Conservation (phyloP, 2,888 invertebrate species). For the Hydrotaea cyrtoneurina region DNA sequence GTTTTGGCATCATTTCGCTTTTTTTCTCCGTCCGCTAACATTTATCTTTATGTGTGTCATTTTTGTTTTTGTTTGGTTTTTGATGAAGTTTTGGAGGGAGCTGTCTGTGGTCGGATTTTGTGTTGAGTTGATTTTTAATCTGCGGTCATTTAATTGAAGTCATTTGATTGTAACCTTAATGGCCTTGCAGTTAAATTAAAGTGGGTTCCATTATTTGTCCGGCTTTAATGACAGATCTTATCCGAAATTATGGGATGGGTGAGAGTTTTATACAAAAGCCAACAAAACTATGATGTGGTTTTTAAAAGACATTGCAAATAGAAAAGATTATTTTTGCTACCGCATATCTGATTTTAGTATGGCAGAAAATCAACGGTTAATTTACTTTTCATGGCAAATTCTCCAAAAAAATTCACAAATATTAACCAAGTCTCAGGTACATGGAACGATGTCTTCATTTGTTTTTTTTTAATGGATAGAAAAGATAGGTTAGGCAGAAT, state of each 20-base stretch:
- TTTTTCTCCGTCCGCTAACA: not conserved
- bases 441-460: too few relatives aligned
- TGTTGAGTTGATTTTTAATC: not conserved
- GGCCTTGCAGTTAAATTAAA: slow-evolving; percentile 29
- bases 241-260: not conserved
- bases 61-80: slow-evolving; percentile 15
- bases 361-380: too few relatives aligned
- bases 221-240: slow-evolving; percentile 16
- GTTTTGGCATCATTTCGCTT: slow-evolving; percentile 43
- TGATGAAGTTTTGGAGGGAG: not conserved
- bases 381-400: too few relatives aligned
- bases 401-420: too few relatives aligned
- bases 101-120: not conserved
- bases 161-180: slow-evolving; percentile 21
- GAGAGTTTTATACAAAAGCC: not conserved
- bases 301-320: not conserved
- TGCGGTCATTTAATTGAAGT: slow-evolving; percentile 12
- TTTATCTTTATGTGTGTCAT: slow-evolving; percentile 5
- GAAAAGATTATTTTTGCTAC: not conserved
- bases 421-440: too few relatives aligned
- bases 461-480: too few relatives aligned
- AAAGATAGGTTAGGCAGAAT: too few relatives aligned
- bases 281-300: not conserved
- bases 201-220: slow-evolving; percentile 10
- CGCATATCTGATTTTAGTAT: too few relatives aligned